A percentile compares a stretch with the other conserved stretches of the same genome.
These are phyloP conservation scores for Conchocele bisecta DNA, from an alignment of 2,888 invertebrate genomes.

Conservation along the genomic window DNA sequence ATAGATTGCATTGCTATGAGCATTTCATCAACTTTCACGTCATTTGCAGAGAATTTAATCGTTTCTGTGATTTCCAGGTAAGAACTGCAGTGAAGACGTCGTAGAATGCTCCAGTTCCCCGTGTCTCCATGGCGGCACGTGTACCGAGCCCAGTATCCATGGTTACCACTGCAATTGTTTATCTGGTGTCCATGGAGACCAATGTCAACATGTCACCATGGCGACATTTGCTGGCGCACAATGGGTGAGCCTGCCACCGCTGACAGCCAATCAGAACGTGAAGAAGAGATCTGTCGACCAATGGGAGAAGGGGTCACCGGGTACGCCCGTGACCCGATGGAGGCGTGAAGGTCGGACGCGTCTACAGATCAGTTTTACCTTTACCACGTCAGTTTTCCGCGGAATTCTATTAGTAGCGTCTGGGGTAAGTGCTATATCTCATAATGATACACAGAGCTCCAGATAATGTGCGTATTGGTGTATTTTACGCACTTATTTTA, in stretches of 20 bases:
- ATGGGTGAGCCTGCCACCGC: constrained; percentile 53
- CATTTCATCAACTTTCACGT: too few relatives aligned
- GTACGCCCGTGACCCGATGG: too few relatives aligned
- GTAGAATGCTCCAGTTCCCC: constrained; percentile 85
- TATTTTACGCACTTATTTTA: too few relatives aligned
- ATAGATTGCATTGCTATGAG: too few relatives aligned
- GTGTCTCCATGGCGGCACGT: constrained; percentile 95
- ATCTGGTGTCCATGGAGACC: constrained; percentile 66
- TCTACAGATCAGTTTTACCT: constrained; percentile 12
- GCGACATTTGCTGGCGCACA: constrained; percentile 74
- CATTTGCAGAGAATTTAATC: background rate
- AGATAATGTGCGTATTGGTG: too few relatives aligned
- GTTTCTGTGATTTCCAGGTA: constrained; percentile 39
- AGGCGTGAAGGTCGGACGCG: too few relatives aligned
- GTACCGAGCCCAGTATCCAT: constrained; percentile 93
- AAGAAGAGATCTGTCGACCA: constrained; percentile 8
- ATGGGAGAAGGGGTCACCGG: constrained; percentile 2
- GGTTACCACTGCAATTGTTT: constrained; percentile 73
- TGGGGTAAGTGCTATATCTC: constrained; percentile 63
- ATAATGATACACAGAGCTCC: too few relatives aligned
- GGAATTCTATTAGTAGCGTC: constrained; percentile 70
- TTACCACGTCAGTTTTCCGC: constrained; percentile 67
- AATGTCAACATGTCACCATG: constrained; percentile 68
- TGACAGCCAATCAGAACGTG: constrained; percentile 13
- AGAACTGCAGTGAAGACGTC: constrained; percentile 64